These are phyloP conservation scores for Apis dorsata DNA, from an alignment of 1,140 invertebrate species.

Conservation along the genomic window DNA sequence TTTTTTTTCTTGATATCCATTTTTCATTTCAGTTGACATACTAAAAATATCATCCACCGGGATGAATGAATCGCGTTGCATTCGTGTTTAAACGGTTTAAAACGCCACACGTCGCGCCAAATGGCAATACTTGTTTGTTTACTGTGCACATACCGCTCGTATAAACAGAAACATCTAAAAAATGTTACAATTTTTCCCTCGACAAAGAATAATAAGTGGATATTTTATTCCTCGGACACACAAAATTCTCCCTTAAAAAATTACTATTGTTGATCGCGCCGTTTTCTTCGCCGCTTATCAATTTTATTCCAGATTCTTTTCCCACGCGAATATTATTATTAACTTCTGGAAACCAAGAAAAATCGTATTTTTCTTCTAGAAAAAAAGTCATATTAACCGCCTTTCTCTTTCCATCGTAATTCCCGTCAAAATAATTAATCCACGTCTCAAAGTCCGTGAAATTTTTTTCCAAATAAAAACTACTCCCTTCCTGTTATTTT, in stretches of 20 bases:
- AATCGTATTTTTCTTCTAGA: too few relatives aligned
- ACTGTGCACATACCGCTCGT: neutral
- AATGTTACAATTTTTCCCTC: conserved; percentile 8
- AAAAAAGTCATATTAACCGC: too few relatives aligned
- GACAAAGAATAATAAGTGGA: too few relatives aligned
- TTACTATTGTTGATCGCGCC: too few relatives aligned
- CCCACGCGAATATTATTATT: too few relatives aligned
- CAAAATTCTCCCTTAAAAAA: too few relatives aligned
- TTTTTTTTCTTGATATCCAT: neutral
- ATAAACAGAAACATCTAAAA: conserved; percentile 15
- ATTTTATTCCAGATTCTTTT: neutral
- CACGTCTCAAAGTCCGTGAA: too few relatives aligned
- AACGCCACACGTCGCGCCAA: neutral
- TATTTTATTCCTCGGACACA: neutral
- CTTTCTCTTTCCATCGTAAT: too few relatives aligned
- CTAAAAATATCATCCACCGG: conserved; percentile 3
- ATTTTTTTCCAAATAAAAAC: neutral
- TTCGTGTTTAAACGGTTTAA: conserved; percentile 12
- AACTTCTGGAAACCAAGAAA: too few relatives aligned
- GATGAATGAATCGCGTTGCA: neutral
- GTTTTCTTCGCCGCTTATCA: neutral
- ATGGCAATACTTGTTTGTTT: conserved; percentile 1
- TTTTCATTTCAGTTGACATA: conserved; percentile 2
- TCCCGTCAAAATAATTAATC: too few relatives aligned
- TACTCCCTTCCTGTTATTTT: neutral